These are phyloP conservation scores for Cricetomys ansorgei DNA, from an alignment of 2,113 vertebrate genomes.

Conservation along the genomic window DNA sequence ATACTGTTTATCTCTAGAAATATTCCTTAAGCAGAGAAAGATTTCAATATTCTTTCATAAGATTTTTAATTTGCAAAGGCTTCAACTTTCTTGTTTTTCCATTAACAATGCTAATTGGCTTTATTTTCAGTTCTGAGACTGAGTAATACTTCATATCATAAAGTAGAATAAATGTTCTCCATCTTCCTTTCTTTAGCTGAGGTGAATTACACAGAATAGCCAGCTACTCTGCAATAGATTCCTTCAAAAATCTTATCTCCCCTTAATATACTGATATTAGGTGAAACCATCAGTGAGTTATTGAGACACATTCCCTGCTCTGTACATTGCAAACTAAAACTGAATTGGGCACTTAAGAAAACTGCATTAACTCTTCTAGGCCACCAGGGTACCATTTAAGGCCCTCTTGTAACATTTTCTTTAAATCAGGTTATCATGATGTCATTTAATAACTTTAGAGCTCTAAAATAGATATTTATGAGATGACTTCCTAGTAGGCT, in stretches of 20 bases:
- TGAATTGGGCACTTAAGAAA: constrained; percentile 74
- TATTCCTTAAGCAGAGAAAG: neutral
- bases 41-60: neutral
- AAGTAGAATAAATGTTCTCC: neutral
- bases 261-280: constrained; percentile 67
- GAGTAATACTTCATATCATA: neutral
- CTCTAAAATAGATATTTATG: constrained; percentile 76
- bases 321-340: constrained; percentile 65
- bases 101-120: neutral
- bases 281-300: constrained; percentile 68
- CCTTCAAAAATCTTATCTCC: constrained; percentile 62
- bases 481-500: constrained; percentile 20
- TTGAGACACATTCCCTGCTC: constrained; percentile 40
- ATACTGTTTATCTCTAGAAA: constrained; percentile 5
- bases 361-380: constrained; percentile 72
- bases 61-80: constrained; percentile 51
- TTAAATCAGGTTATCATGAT: constrained; percentile 78
- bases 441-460: constrained; percentile 77
- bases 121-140: neutral
- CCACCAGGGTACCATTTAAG: constrained; percentile 75
- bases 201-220: constrained; percentile 51
- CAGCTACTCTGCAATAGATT: constrained; percentile 48
- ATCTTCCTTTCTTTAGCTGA: constrained; percentile 28
- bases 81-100: neutral
- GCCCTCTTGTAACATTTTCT: constrained; percentile 65